These are phyloP conservation scores for Parambassis ranga DNA, from an alignment of 2,797 vertebrate genomes.

Conservation along the genomic window DNA sequence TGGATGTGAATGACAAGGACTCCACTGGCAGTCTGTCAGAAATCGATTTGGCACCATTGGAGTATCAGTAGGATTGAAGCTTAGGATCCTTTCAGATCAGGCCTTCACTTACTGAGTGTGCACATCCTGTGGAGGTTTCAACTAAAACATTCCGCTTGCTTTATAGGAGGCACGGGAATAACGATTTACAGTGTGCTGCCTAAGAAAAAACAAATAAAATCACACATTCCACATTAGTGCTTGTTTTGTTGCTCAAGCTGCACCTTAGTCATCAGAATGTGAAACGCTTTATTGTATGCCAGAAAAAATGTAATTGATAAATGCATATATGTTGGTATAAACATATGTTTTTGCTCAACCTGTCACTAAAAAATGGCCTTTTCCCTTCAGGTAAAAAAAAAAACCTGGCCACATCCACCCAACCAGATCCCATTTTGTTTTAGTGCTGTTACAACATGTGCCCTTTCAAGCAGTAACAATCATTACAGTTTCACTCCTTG, in stretches of 20 bases:
- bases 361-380: background rate
- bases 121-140: conserved; percentile 12
- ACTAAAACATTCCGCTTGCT: background rate
- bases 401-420: conserved; percentile 3
- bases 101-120: conserved; percentile 13
- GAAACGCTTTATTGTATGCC: no score
- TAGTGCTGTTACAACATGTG: conserved; percentile 40
- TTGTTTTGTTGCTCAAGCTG: conserved; percentile 29
- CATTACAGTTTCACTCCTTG: conserved; percentile 45
- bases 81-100: conserved; percentile 45
- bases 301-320: no score
- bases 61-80: conserved; percentile 54
- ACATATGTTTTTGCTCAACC: conserved; percentile 4
- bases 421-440: conserved; percentile 59
- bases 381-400: conserved; percentile 24
- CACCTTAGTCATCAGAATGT: background rate
- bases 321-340: background rate
- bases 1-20: conserved; percentile 54
- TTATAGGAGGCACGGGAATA: background rate
- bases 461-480: conserved; percentile 62
- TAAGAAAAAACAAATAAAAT: background rate
- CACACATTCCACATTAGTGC: conserved; percentile 24
- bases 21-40: conserved; percentile 57
- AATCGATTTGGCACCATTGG: conserved; percentile 68
- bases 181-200: background rate